phyloP scores from a whole-genome alignment of 2,888 invertebrate species.

The Himalopsyche tibetana region DNA sequence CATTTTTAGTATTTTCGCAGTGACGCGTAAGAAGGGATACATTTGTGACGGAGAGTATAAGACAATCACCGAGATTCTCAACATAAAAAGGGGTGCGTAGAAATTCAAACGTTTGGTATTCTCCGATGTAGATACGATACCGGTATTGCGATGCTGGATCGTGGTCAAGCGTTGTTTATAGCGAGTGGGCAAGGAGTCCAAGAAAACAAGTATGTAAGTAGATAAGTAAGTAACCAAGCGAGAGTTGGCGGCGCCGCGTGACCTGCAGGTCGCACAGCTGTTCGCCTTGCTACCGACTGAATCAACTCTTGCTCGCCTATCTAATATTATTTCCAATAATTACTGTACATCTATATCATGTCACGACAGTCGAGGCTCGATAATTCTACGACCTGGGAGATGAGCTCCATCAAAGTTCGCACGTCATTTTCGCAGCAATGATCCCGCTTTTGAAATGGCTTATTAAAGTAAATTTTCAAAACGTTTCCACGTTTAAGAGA shows the following conservation, averaged over 20 bases:
- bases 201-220: conserved; percentile 27
- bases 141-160: conserved; percentile 39
- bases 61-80: not conserved
- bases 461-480: no score
- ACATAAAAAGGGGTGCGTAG: not conserved
- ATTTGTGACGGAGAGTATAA: no score
- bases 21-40: no score
- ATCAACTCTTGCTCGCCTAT: conserved; percentile 5
- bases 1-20: no score
- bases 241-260: conserved; percentile 67
- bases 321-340: conserved; percentile 13
- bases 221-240: conserved; percentile 37
- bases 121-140: not conserved
- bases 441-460: no score
- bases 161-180: conserved; percentile 41
- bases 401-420: not conserved
- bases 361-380: not conserved
- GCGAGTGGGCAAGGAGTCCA: conserved; percentile 42
- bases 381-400: conserved; percentile 25
- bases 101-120: not conserved
- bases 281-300: conserved; percentile 70
- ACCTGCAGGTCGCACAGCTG: conserved; percentile 77
- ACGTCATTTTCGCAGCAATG: not conserved
- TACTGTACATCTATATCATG: not conserved
- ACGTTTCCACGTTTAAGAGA: no score